Conservation (phyloP, 2,113 vertebrate genomes). For the Amblyopsis rosae region DNA sequence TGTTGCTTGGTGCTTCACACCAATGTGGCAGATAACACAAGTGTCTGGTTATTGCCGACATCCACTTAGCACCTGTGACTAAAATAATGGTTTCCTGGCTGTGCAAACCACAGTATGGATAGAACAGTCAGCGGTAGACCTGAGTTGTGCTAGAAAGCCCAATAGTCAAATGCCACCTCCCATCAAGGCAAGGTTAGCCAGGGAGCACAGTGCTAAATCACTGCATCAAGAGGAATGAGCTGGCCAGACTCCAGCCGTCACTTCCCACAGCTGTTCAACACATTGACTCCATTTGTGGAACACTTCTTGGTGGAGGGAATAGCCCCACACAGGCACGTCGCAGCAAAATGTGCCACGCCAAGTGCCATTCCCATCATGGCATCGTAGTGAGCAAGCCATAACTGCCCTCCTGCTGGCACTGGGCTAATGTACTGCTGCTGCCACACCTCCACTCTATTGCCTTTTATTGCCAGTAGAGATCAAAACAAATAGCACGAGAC, state of each 20-base stretch:
- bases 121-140: constrained; percentile 9
- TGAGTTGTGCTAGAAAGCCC: constrained; percentile 21
- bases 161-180: constrained; percentile 21
- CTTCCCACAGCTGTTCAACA: constrained; percentile 66
- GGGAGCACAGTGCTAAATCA: constrained; percentile 51
- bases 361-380: constrained; percentile 48
- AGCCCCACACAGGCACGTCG: constrained; percentile 37
- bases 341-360: constrained; percentile 33
- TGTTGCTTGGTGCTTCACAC: background rate
- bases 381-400: constrained; percentile 33
- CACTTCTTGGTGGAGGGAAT: constrained; percentile 34
- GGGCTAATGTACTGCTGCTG: constrained; percentile 17
- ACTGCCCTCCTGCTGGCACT: constrained; percentile 28
- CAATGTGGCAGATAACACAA: background rate
- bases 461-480: background rate
- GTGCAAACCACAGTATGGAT: no score
- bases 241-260: constrained; percentile 46
- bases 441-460: background rate
- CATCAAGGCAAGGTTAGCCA: constrained; percentile 46
- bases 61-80: background rate
- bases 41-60: background rate
- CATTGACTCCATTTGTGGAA: constrained; percentile 53
- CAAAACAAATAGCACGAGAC: background rate
- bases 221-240: constrained; percentile 48
- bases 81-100: background rate